A percentile compares a stretch with the other conserved stretches of the same genome.
phyloP scores from a whole-genome alignment of 2,888 invertebrate genomes.

The Nezara viridula region DNA sequence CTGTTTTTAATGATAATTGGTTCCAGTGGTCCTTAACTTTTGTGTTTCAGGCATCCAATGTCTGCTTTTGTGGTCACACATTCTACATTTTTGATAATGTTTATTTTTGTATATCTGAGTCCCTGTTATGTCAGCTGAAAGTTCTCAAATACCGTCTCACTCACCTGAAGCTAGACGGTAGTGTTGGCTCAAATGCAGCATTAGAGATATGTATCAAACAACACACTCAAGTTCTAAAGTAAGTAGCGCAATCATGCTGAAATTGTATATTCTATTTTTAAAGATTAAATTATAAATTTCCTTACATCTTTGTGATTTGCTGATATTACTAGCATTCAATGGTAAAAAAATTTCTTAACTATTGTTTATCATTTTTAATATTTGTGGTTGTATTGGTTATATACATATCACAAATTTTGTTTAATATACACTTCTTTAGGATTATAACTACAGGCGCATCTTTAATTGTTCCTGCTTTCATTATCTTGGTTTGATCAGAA shows the following conservation, averaged over 20 bases:
- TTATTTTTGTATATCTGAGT: conserved; percentile 61
- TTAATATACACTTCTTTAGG: too few relatives aligned
- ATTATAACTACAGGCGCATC: too few relatives aligned
- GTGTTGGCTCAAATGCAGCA: neutral
- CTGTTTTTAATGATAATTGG: conserved; percentile 60
- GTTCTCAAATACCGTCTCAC: conserved; percentile 41
- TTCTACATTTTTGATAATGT: conserved; percentile 61
- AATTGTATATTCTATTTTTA: neutral
- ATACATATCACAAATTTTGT: too few relatives aligned
- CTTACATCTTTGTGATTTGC: neutral
- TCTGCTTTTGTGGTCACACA: conserved; percentile 59
- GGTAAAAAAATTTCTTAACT: neutral
- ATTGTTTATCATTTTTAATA: too few relatives aligned
- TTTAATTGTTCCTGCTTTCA: too few relatives aligned
- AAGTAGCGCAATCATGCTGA: neutral
- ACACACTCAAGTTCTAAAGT: conserved; percentile 49
- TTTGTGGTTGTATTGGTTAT: too few relatives aligned
- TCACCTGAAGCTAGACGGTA: conserved; percentile 24
- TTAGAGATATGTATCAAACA: conserved; percentile 51
- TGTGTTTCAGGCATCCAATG: conserved; percentile 56
- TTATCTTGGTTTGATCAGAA: too few relatives aligned
- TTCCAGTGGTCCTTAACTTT: conserved; percentile 59
- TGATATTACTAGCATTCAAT: too few relatives aligned
- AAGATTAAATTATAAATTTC: neutral
- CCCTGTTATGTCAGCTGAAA: conserved; percentile 54